phyloP scores from a whole-genome alignment of 2,113 vertebrate genomes.

The Chitala chitala region DNA sequence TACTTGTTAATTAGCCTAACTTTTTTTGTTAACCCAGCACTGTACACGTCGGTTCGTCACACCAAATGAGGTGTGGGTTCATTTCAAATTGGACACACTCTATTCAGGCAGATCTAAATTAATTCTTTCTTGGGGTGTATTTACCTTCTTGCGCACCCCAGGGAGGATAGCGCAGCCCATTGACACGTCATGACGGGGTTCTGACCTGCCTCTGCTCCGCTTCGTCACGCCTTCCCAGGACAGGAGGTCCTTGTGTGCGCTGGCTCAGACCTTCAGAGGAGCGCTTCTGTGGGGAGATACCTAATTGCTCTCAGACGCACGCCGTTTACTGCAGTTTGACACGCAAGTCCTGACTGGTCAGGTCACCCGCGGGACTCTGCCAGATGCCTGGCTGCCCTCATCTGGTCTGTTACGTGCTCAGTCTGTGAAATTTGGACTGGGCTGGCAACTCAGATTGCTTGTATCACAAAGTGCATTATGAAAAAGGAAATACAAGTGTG shows the following conservation, averaged over 20 bases:
- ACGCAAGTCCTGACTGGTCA: slow-evolving; percentile 3
- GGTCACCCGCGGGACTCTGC: background rate
- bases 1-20: no score
- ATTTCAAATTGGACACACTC: no score
- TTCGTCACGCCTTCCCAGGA: background rate
- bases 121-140: no score
- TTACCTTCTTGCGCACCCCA: background rate
- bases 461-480: background rate
- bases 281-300: background rate
- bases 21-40: no score
- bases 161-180: background rate
- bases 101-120: no score
- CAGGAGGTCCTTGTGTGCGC: background rate
- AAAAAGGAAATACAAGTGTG: background rate
- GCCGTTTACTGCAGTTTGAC: slow-evolving; percentile 13
- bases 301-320: slow-evolving; percentile 20
- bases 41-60: background rate
- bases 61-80: background rate
- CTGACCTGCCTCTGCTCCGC: background rate
- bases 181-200: background rate
- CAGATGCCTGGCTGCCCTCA: slow-evolving; percentile 9
- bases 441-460: background rate
- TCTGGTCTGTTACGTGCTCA: background rate
- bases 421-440: background rate
- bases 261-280: background rate